Evolutionary conservation across 1,140 invertebrate genomes (phyloP).

Genomic region (Drosophila persimilis): DNA sequence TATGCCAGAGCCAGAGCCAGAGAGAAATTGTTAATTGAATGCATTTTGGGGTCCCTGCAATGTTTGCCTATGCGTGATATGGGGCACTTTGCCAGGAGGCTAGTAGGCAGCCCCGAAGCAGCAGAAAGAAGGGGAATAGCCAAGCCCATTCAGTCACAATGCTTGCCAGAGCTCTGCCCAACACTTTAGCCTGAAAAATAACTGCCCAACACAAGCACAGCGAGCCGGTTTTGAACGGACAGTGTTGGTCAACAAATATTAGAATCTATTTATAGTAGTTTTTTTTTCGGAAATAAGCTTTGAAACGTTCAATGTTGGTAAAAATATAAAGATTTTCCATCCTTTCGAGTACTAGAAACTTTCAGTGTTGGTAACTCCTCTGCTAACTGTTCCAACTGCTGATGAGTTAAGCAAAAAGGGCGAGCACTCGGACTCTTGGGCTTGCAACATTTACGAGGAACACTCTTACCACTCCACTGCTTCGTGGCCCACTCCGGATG

Average conservation of each 20-base stretch:
- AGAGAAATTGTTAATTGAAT: slow-evolving; percentile 75
- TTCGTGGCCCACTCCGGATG: not conserved
- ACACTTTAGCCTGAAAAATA: too few species aligned
- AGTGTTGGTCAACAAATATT: too few species aligned
- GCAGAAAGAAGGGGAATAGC: not conserved
- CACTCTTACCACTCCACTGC: not conserved
- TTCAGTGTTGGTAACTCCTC: too few species aligned
- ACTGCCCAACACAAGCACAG: too few species aligned
- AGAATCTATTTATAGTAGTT: too few species aligned
- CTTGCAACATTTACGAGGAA: slow-evolving; percentile 15
- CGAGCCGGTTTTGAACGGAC: too few species aligned
- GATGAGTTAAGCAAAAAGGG: too few species aligned
- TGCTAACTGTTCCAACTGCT: too few species aligned
- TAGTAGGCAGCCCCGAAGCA: not conserved
- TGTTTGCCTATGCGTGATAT: slow-evolving; percentile 63
- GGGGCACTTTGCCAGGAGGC: slow-evolving; percentile 46
- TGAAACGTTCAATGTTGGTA: slow-evolving; percentile 1
- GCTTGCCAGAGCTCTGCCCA: too few species aligned
- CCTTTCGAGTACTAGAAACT: too few species aligned
- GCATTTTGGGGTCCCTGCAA: slow-evolving; percentile 58
- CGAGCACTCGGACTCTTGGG: too few species aligned
- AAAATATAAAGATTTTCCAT: not conserved
- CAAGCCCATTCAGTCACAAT: too few species aligned
- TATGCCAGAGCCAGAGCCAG: slow-evolving; percentile 12
- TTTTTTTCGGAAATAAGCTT: not conserved